Conservation (phyloP, 2,113 vertebrate species). For the Apodemus sylvaticus region DNA sequence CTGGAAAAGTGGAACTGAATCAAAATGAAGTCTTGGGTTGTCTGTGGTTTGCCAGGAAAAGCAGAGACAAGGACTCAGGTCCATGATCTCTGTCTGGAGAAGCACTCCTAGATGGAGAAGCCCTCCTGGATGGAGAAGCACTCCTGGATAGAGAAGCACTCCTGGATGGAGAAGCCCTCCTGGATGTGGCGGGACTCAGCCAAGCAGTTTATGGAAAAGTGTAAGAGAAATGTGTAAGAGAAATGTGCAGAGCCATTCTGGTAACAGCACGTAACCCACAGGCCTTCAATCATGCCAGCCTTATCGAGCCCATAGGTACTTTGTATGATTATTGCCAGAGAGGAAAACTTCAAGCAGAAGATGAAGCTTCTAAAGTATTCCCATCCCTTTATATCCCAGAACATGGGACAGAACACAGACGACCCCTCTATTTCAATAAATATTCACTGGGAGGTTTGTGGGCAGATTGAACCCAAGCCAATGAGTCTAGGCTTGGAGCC, state of each 20-base stretch:
- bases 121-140: accelerated
- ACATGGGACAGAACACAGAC: neutral
- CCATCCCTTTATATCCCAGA: neutral
- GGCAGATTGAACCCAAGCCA: neutral
- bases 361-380: neutral
- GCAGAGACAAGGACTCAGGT: accelerated
- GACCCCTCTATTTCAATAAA: neutral
- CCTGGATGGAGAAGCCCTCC: too few relatives aligned
- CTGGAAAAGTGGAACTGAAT: neutral
- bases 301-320: too few relatives aligned
- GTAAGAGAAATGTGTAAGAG: accelerated
- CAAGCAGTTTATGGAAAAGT: neutral
- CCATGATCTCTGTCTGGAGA: neutral
- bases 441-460: neutral
- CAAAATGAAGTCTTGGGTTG: neutral
- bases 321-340: neutral
- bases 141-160: too few relatives aligned
- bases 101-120: accelerated
- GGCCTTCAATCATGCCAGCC: neutral
- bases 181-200: neutral
- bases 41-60: neutral
- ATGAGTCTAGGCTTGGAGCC: neutral
- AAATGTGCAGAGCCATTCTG: neutral
- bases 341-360: neutral
- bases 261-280: neutral